A percentile compares a stretch with the other conserved stretches of the same genome.
phyloP scores from a whole-genome alignment of 2,797 vertebrate genomes.

The Sebastes taczanowskii region DNA sequence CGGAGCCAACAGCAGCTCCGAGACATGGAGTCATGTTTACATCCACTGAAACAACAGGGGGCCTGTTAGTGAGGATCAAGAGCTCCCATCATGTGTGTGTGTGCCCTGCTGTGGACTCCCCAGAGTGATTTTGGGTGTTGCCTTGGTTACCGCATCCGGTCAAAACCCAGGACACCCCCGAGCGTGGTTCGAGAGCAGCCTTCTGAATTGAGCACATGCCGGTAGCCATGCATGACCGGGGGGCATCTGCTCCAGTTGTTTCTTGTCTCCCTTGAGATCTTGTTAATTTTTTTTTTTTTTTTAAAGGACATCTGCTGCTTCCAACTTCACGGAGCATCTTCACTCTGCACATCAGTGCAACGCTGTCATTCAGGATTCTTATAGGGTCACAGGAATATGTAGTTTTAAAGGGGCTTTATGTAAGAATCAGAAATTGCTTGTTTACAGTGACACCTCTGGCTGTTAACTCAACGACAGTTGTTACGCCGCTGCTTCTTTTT shows the following conservation, averaged over 20 bases:
- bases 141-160: slow-evolving; percentile 65
- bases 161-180: slow-evolving; percentile 10
- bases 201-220: slow-evolving; percentile 6
- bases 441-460: too few relatives aligned
- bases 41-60: slow-evolving; percentile 7
- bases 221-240: slow-evolving; percentile 40
- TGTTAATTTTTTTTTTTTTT: slow-evolving; percentile 33
- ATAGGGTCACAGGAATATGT: background rate
- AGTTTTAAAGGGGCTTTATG: background rate
- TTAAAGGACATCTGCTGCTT: slow-evolving; percentile 44
- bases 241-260: slow-evolving; percentile 31
- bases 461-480: too few relatives aligned
- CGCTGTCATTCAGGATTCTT: background rate
- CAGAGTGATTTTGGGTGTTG: slow-evolving; percentile 47
- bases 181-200: background rate
- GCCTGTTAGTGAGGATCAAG: background rate
- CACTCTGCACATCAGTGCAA: background rate
- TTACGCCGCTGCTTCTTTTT: too few relatives aligned
- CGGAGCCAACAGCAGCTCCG: background rate
- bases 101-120: slow-evolving; percentile 31
- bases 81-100: background rate
- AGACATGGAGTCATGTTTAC: background rate
- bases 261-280: slow-evolving; percentile 19
- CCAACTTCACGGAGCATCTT: background rate
- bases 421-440: too few relatives aligned